A percentile compares a stretch with the other conserved stretches of the same genome.
phyloP scores from a whole-genome alignment of 2,797 vertebrate genomes.

The Hafferia zeledoni region DNA sequence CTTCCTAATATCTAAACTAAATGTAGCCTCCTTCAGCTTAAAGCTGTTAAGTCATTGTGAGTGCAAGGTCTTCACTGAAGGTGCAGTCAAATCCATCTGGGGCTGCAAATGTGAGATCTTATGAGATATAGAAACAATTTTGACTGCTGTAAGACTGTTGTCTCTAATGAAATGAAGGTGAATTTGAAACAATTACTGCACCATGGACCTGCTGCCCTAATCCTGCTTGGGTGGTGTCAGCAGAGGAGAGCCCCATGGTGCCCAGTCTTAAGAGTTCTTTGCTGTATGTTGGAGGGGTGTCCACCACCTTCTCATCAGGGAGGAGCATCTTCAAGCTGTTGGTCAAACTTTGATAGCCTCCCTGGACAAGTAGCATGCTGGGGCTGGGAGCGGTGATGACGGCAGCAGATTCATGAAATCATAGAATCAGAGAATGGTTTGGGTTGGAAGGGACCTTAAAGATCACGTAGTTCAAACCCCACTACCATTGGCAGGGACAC shows the following conservation, averaged over 20 bases:
- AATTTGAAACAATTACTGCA: not conserved
- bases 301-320: not conserved
- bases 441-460: not conserved
- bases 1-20: not conserved
- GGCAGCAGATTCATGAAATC: not conserved
- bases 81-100: not conserved
- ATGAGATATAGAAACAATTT: no score
- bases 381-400: not conserved
- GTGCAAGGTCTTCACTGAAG: not conserved
- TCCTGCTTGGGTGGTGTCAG: not conserved
- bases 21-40: not conserved
- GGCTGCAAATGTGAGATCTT: not conserved
- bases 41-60: not conserved
- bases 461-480: not conserved
- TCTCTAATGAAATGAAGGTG: not conserved
- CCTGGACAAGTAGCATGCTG: not conserved
- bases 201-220: not conserved
- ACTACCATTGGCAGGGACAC: not conserved
- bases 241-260: accelerated
- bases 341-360: not conserved
- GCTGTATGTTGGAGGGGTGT: accelerated
- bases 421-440: not conserved
- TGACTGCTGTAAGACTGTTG: not conserved
- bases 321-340: not conserved
- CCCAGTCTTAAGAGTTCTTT: not conserved